Conservation (phyloP, 2,888 invertebrate genomes). For the Orthonevra nobilis region DNA sequence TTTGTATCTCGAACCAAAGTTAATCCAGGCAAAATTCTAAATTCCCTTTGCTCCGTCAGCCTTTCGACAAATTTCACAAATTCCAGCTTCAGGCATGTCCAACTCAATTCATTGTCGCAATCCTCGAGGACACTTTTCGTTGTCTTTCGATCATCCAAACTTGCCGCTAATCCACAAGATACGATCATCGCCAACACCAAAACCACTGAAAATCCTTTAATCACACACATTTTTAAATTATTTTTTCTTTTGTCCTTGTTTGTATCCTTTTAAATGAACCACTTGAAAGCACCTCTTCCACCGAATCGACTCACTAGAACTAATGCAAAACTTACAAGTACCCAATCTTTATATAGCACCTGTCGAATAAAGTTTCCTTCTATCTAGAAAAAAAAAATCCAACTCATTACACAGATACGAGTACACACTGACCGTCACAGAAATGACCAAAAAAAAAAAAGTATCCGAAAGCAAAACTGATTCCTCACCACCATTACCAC, state of each 20-base stretch:
- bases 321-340: slow-evolving; percentile 35
- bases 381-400: not conserved
- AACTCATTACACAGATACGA: slow-evolving; percentile 1
- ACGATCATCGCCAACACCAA: slow-evolving; percentile 11
- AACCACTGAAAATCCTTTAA: not conserved
- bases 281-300: slow-evolving; percentile 15
- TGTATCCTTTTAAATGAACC: slow-evolving; percentile 8
- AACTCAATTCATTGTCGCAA: slow-evolving; percentile 84
- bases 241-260: not conserved
- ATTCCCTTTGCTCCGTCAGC: slow-evolving; percentile 84
- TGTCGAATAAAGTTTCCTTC: not conserved
- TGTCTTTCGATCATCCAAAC: slow-evolving; percentile 31
- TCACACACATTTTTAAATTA: slow-evolving; percentile 21
- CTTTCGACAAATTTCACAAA: slow-evolving; percentile 88
- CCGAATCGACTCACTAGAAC: slow-evolving; percentile 42
- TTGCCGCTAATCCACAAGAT: slow-evolving; percentile 24
- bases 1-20: slow-evolving; percentile 86
- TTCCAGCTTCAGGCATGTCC: slow-evolving; percentile 89
- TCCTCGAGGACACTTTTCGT: slow-evolving; percentile 79
- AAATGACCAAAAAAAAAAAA: slow-evolving; percentile 12
- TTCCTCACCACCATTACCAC: no score
- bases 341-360: slow-evolving; percentile 49
- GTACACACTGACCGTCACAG: slow-evolving; percentile 2
- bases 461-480: slow-evolving; percentile 56
- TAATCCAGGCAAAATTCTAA: slow-evolving; percentile 87